A percentile compares a stretch with the other conserved stretches of the same genome.
These are phyloP conservation scores for Odocoileus hemionus DNA, from an alignment of 2,113 vertebrate genomes.

Conservation along the genomic window DNA sequence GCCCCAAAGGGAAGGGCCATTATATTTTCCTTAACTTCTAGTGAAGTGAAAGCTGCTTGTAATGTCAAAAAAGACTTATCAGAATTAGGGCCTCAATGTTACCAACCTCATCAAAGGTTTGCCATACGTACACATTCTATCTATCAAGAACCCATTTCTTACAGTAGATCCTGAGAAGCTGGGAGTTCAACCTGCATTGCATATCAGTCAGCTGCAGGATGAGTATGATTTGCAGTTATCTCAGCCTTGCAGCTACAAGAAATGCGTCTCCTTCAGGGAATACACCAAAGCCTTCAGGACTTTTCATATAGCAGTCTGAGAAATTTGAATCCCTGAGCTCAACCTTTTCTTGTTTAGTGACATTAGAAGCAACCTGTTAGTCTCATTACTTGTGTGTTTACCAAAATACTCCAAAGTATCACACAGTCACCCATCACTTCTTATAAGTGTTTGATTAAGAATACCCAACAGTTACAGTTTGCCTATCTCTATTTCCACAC, in stretches of 20 bases:
- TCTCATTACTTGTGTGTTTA: background rate
- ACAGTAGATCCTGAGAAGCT: background rate
- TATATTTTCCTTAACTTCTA: background rate
- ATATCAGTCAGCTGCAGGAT: background rate
- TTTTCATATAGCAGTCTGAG: background rate
- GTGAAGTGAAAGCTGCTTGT: background rate
- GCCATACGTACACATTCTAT: background rate
- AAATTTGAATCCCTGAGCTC: background rate
- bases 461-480: background rate
- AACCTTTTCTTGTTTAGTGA: background rate
- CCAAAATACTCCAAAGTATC: background rate
- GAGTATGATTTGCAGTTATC: background rate
- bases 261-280: background rate
- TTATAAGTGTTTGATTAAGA: background rate
- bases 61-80: background rate
- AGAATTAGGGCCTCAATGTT: background rate
- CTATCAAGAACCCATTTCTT: background rate
- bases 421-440: background rate
- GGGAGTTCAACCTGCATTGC: background rate
- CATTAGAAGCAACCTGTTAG: background rate
- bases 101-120: background rate
- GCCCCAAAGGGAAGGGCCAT: no score
- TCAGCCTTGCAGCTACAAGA: background rate
- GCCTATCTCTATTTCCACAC: background rate
- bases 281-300: background rate